A percentile compares a stretch with the other conserved stretches of the same genome.
Evolutionary conservation across 2,113 vertebrate genomes (phyloP).

Genomic region (Dipodomys stephensi): DNA sequence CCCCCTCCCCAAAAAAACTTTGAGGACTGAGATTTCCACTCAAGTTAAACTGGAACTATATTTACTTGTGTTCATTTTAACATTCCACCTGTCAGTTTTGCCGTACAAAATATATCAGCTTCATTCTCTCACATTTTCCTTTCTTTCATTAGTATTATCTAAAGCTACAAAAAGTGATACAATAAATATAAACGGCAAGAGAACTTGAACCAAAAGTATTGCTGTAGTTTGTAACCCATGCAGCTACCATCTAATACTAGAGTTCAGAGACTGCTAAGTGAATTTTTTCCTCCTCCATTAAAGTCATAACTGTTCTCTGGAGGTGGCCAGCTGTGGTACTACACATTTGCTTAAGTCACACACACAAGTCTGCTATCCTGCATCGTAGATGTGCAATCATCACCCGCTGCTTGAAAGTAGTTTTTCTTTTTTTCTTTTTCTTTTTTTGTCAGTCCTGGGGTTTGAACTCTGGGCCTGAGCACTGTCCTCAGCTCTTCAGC

Average conservation of each 20-base stretch:
- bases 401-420: not conserved
- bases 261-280: conserved; percentile 28
- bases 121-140: conserved; percentile 8
- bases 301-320: not conserved
- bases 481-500: no score
- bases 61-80: conserved; percentile 49
- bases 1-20: conserved; percentile 8
- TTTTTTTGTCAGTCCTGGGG: not conserved
- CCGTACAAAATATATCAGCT: conserved; percentile 27
- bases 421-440: no score
- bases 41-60: conserved; percentile 36
- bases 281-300: not conserved
- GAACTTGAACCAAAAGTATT: conserved; percentile 43
- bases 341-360: conserved; percentile 12
- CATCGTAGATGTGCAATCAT: not conserved
- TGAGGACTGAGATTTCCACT: conserved; percentile 30
- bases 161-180: conserved; percentile 37
- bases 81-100: conserved; percentile 54
- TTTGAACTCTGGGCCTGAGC: not conserved
- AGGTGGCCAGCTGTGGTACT: conserved; percentile 23
- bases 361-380: not conserved
- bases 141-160: conserved; percentile 27
- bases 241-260: not conserved
- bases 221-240: conserved; percentile 12
- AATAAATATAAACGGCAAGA: not conserved